Evolutionary conservation across 2,797 vertebrate genomes (phyloP).

Genomic region (Trachops cirrhosus): DNA sequence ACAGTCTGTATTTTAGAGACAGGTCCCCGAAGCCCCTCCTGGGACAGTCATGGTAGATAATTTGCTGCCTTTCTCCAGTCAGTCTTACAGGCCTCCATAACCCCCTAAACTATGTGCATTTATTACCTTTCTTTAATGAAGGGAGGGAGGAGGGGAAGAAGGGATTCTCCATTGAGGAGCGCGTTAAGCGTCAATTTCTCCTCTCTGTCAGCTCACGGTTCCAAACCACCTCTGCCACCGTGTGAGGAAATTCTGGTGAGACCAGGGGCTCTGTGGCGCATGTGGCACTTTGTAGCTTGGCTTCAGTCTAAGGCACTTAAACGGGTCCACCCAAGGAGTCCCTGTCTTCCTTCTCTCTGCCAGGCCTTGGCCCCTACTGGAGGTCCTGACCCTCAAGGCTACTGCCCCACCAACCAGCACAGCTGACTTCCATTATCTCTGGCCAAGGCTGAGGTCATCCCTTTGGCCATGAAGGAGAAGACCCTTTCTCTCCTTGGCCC

Average conservation of each 20-base stretch:
- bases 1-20: neutral
- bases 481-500: neutral
- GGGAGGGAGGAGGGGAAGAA: neutral
- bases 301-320: neutral
- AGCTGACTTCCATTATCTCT: neutral
- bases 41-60: neutral
- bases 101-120: neutral
- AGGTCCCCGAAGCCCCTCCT: neutral
- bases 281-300: neutral
- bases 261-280: rapidly evolving
- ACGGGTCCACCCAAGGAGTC: neutral
- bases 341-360: neutral
- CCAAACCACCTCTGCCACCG: neutral
- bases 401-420: neutral
- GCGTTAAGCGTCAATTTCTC: neutral
- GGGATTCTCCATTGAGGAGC: neutral
- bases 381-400: neutral
- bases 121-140: neutral
- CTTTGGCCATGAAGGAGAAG: neutral
- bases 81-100: neutral
- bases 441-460: neutral
- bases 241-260: neutral
- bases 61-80: neutral
- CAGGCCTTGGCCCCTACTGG: neutral
- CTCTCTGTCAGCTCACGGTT: neutral